Percentiles rank a stretch among this genome's conserved stretches.
Conservation (phyloP, 2,888 invertebrate species). For the Drosophila mettleri region DNA sequence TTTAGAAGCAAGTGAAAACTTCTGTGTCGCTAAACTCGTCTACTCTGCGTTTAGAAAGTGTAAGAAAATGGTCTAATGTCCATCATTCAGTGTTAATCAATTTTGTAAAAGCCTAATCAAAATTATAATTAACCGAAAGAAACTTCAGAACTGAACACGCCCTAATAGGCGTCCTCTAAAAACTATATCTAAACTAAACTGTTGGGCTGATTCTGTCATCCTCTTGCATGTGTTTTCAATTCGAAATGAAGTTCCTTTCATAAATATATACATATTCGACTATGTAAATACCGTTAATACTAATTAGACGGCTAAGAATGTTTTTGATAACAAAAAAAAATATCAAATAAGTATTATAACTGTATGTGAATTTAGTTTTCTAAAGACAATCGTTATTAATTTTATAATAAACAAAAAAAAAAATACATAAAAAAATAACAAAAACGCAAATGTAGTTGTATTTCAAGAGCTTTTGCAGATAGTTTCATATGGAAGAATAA, state of each 20-base stretch:
- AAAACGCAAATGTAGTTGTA: neutral
- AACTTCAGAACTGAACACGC: slow-evolving; percentile 48
- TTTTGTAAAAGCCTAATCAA: slow-evolving; percentile 23
- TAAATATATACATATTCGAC: slow-evolving; percentile 25
- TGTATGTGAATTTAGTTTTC: slow-evolving; percentile 75
- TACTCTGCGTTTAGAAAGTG: slow-evolving; percentile 12
- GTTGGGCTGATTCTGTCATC: slow-evolving; percentile 42
- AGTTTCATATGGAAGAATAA: neutral
- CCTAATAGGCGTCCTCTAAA: slow-evolving; percentile 22
- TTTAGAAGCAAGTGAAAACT: neutral
- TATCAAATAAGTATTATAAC: slow-evolving; percentile 52
- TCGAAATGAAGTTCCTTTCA: slow-evolving; percentile 70
- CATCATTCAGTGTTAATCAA: slow-evolving; percentile 27
- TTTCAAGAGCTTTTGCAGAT: neutral
- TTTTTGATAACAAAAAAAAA: slow-evolving; percentile 28
- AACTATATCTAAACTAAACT: slow-evolving; percentile 39
- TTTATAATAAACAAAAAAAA: slow-evolving; percentile 52
- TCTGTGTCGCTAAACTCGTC: neutral
- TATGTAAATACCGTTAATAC: slow-evolving; percentile 36
- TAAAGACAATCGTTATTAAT: slow-evolving; percentile 82
- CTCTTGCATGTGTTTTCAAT: slow-evolving; percentile 30
- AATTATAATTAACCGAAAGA: slow-evolving; percentile 14
- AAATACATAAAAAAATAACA: neutral
- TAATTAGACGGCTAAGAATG: slow-evolving; percentile 22
- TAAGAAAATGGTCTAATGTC: slow-evolving; percentile 8